Evolutionary conservation across 2,888 invertebrate genomes (phyloP).

Genomic region (Aethes cnicana): DNA sequence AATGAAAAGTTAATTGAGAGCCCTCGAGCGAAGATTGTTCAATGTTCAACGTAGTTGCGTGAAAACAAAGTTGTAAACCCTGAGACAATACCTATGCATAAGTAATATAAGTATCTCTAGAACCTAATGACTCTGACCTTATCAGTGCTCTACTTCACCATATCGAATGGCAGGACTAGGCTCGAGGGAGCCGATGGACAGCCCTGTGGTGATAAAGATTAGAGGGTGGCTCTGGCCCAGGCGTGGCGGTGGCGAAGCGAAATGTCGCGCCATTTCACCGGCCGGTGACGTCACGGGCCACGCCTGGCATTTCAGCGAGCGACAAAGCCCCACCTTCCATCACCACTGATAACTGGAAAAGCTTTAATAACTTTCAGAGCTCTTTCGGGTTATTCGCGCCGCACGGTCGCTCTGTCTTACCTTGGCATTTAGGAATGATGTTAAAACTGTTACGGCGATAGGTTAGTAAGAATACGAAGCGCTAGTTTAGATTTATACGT

Average conservation of each 20-base stretch:
- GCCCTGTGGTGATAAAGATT: slow-evolving; percentile 70
- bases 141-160: slow-evolving; percentile 10
- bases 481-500: slow-evolving; percentile 10
- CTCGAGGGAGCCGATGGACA: slow-evolving; percentile 59
- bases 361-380: slow-evolving; percentile 65
- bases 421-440: slow-evolving; percentile 62
- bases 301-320: slow-evolving; percentile 78
- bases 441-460: slow-evolving; percentile 19
- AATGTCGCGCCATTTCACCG: slow-evolving; percentile 77
- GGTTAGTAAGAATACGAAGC: slow-evolving; percentile 11
- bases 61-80: no score
- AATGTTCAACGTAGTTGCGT: no score
- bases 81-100: no score
- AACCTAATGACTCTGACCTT: slow-evolving; percentile 8
- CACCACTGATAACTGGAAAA: slow-evolving; percentile 68
- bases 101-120: no score
- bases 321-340: slow-evolving; percentile 76
- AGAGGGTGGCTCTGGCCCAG: slow-evolving; percentile 63
- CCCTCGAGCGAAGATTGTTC: no score
- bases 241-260: slow-evolving; percentile 67
- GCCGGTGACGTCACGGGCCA: slow-evolving; percentile 73
- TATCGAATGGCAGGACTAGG: slow-evolving; percentile 42
- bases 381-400: slow-evolving; percentile 64
- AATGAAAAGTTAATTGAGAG: no score
- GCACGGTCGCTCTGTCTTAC: slow-evolving; percentile 53